Base-by-base conservation (phyloP, 1,140 invertebrate species). In the Probaryconus sp. region DNA sequence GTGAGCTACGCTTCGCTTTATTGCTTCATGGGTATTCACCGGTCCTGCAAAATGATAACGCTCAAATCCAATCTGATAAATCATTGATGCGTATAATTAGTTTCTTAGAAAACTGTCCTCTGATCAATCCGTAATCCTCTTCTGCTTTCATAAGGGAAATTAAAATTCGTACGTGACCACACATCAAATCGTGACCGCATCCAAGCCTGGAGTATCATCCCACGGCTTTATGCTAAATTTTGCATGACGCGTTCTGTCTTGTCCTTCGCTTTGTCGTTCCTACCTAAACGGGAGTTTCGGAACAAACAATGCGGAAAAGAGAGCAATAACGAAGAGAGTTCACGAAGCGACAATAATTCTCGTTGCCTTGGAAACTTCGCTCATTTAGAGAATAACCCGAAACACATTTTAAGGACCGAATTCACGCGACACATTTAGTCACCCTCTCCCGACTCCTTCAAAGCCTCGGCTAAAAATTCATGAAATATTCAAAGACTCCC, bases 151-250 rank as follows among this genome's bases (percentile, higher is more conserved):
- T 13, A 17, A 17, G 0, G 10, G 55, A 55, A 73, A 67, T 73
- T 67, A 72, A 72, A 67, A 73, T 72, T 47, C 48, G 61, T 65
- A 73, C 70, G 70, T 73, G 70, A 73, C 70, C 61, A 61, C 61
- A 73, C 70, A 73, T 73, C 55, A 37, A 61, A 55, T 73, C 70
- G 70, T 58, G 68, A 58, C 35, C 51, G 31, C 16, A 50, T 26
- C 18, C 33, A 18, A 16, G 55, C 33, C 26, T 24, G 16, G 13
- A 42, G 68, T 33, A 71, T 65, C 60, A 72, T 60, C 53, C 30
- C n/a, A n/a, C n/a, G n/a, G 42, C 60, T 72, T 72, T 33, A 61
- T 65, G 61, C 47, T 61, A 67, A 73, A 73, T 58, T 73, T 61
- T 40, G 56, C 70, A 31, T 37, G 45, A 38, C 45, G 58, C 45